Conservation (phyloP, 53 echinoderm and acorn worm genomes). For the Apostichopus leukothele region DNA sequence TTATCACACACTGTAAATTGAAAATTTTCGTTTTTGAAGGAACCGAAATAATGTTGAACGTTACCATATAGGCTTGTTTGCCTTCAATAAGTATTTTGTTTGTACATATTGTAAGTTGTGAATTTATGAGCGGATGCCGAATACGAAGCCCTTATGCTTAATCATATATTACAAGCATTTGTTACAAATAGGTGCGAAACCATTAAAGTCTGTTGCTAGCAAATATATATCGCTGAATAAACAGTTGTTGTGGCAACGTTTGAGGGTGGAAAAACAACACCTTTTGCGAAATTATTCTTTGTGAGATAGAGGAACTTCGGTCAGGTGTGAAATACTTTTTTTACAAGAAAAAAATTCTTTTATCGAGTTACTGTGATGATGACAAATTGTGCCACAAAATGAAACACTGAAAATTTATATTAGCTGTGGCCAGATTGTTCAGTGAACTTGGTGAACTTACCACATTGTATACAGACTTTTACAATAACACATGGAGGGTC, state of each 20-base stretch:
- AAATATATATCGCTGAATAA: not conserved
- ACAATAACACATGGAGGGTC: no score
- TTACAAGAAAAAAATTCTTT: not conserved
- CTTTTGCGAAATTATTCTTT: not conserved
- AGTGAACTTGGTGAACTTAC: no score
- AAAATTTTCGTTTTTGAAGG: not conserved
- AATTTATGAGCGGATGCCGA: conserved; percentile 20
- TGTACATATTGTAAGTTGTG: conserved; percentile 9
- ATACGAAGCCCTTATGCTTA: not conserved
- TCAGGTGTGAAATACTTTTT: not conserved
- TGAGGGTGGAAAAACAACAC: not conserved
- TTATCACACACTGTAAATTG: conserved; percentile 20
- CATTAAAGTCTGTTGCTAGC: conserved; percentile 24
- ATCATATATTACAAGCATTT: not conserved
- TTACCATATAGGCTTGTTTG: conserved; percentile 16
- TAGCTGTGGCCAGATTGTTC: no score
- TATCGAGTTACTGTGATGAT: not conserved
- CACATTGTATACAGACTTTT: no score
- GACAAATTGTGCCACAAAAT: not conserved
- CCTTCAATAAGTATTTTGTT: conserved; percentile 40
- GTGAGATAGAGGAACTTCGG: not conserved
- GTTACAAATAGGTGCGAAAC: conserved; percentile 8
- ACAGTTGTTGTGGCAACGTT: conserved; percentile 29
- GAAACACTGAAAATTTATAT: no score
- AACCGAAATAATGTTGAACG: conserved; percentile 22